These are phyloP conservation scores for Tetrao urogallus DNA, from an alignment of 2,113 vertebrate genomes.

Conservation along the genomic window DNA sequence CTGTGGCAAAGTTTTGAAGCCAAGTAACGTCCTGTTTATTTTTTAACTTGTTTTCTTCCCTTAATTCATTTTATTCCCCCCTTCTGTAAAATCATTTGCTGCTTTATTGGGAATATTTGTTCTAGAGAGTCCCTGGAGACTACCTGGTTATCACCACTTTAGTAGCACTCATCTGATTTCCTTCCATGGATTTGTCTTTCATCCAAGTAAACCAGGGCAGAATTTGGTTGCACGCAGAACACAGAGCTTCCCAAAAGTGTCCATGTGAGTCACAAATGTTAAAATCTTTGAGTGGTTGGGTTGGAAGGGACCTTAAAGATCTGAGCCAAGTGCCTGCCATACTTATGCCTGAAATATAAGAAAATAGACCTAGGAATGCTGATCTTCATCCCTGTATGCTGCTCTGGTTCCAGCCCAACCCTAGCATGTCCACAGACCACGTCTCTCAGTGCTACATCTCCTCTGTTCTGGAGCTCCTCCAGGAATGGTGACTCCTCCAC, in stretches of 20 bases:
- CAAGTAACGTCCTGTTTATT: not conserved
- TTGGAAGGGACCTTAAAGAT: not conserved
- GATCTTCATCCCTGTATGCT: not conserved
- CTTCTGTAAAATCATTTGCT: not conserved
- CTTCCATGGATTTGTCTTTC: not conserved
- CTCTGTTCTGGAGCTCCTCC: too few relatives aligned
- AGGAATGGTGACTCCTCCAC: too few relatives aligned
- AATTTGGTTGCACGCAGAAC: fast-evolving
- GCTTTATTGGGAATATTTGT: not conserved
- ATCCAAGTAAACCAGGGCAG: not conserved
- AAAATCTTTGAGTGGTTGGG: not conserved
- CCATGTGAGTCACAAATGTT: fast-evolving
- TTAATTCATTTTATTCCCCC: not conserved
- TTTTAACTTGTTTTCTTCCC: not conserved
- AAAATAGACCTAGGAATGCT: not conserved
- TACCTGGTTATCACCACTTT: not conserved
- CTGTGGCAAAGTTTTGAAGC: not conserved
- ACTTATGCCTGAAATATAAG: not conserved
- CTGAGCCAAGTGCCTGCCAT: not conserved
- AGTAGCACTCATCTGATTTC: not conserved
- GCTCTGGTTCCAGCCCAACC: not conserved
- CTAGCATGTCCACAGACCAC: too few relatives aligned
- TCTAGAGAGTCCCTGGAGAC: not conserved
- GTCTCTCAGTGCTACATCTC: too few relatives aligned
- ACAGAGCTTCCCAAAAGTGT: not conserved